Evolutionary conservation across 2,113 vertebrate genomes (phyloP).

Genomic region (Halichoeres trimaculatus): DNA sequence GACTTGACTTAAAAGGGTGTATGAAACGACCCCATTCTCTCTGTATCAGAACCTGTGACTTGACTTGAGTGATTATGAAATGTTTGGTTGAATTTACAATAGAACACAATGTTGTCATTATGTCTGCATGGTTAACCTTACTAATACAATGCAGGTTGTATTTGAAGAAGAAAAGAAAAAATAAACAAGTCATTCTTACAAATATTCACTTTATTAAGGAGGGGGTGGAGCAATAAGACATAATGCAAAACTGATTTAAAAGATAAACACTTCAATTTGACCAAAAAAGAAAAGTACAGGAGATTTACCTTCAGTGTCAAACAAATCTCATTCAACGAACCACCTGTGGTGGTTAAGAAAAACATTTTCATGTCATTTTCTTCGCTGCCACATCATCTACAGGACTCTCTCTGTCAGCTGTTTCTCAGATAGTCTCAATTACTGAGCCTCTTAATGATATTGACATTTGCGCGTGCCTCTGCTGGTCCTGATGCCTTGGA

Average conservation of each 20-base stretch:
- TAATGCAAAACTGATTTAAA: not conserved
- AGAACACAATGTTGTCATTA: too few species aligned
- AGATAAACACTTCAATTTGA: not conserved
- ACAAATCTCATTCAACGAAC: not conserved
- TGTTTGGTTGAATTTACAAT: too few species aligned
- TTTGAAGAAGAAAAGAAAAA: not conserved
- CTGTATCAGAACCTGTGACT: too few species aligned
- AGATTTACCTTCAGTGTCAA: conserved; percentile 1
- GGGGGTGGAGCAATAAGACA: too few species aligned
- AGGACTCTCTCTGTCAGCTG: conserved; percentile 13
- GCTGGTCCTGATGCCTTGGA: conserved; percentile 26
- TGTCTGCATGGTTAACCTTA: too few species aligned
- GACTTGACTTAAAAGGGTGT: too few species aligned
- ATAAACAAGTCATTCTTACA: not conserved
- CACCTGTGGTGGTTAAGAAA: not conserved
- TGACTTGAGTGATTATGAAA: too few species aligned
- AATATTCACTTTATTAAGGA: too few species aligned
- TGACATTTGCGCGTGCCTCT: conserved; percentile 48
- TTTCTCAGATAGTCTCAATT: conserved; percentile 44
- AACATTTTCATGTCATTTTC: not conserved
- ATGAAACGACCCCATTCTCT: too few species aligned
- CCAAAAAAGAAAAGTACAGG: not conserved
- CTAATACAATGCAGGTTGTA: not conserved
- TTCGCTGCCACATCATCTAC: not conserved
- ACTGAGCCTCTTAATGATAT: conserved; percentile 44